Base-by-base conservation (phyloP, 2,113 vertebrate genomes). In the Tragelaphus buxtoni region DNA sequence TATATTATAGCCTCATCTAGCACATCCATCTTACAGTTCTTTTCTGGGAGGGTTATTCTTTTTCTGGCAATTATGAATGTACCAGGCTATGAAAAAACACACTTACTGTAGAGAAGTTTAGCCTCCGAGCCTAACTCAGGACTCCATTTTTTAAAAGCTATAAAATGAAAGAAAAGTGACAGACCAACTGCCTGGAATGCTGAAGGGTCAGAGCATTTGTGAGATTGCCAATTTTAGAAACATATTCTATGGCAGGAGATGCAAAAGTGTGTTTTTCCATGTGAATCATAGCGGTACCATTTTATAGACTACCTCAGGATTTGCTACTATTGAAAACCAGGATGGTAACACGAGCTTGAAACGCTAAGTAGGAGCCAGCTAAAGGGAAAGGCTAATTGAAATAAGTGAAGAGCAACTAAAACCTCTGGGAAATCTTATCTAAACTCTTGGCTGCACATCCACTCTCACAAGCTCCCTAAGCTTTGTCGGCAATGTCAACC, bases 391-490 rank as follows among this genome's bases (percentile, higher is more conserved):
- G 18, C 47, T 95, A 65, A 80, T n/a, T 88, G 83, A 97, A 96
- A 49, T 61, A 96, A 3, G 0, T 53, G 35, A 97, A 95, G 94
- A 92, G 53, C 85, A 35, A 93, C 47, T 95, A 96, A 97, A 86
- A 79, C 61, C 91, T 65, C 88, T 82, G 84, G 80, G 91, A 97
- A 97, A 97, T 56, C 90, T 88, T 91, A 72, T 81, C 94, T 87
- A 26, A 92, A 92, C 35, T 30, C 22, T 12, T 69, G 95, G 5
- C 28, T 86, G 51, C 61, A 58, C 56, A n/a, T 4, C 12, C 30
- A 39, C 65, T 8, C 26, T 7, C 49, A 84, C 3, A 13, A 45
- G 24, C 32, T 87, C 51, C 47, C 28, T 53, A 24, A 55, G 56
- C 81, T 39, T 76, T 24, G 4, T 30, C 0, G 0, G 79, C 63